Percentiles rank a stretch among this genome's conserved stretches.
phyloP scores from a whole-genome alignment of 1,140 invertebrate genomes.

The Drosophila lowei region DNA sequence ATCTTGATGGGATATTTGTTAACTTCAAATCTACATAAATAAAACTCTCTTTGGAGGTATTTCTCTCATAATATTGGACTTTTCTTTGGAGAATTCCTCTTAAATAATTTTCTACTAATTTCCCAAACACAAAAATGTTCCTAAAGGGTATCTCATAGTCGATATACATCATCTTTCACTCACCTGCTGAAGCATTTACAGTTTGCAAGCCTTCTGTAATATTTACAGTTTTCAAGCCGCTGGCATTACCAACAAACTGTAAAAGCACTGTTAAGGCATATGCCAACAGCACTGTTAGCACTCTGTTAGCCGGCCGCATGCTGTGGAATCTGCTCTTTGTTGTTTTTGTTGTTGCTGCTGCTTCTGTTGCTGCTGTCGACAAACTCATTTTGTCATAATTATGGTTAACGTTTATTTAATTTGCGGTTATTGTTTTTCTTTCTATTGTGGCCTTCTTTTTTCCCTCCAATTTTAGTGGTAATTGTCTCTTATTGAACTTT shows the following conservation, averaged over 20 bases:
- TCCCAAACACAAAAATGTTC: not conserved
- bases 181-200: conserved; percentile 22
- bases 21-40: too few species aligned
- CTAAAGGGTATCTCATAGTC: too few species aligned
- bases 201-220: conserved; percentile 22
- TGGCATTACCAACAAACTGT: conserved; percentile 18
- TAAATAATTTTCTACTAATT: too few species aligned
- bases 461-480: conserved; percentile 4
- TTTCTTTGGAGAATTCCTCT: too few species aligned
- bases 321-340: not conserved
- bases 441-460: conserved; percentile 27
- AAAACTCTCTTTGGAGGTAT: too few species aligned
- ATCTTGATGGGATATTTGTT: too few species aligned
- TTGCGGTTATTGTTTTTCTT: conserved; percentile 55
- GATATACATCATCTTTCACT: not conserved
- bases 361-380: conserved; percentile 21
- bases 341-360: conserved; percentile 14
- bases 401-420: conserved; percentile 62
- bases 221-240: conserved; percentile 23
- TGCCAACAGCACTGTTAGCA: too few species aligned
- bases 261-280: conserved; percentile 9
- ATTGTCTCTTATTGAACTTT: conserved; percentile 38
- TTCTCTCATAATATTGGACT: too few species aligned
- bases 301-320: conserved; percentile 40
- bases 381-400: conserved; percentile 74